These are phyloP conservation scores for Trichonephila inaurata DNA, from an alignment of 1,140 invertebrate species.

Conservation along the genomic window DNA sequence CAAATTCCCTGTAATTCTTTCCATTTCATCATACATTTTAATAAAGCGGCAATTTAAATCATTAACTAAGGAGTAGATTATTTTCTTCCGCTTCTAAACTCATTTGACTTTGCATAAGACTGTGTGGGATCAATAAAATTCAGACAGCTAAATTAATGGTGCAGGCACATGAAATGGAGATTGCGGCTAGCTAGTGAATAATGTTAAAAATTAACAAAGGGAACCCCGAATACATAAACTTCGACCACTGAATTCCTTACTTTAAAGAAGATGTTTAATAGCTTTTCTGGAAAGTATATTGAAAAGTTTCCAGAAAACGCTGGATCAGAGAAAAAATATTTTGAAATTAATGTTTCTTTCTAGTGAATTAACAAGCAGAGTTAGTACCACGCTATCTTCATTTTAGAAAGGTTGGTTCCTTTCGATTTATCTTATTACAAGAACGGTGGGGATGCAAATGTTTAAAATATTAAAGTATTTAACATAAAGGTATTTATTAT, in stretches of 20 bases:
- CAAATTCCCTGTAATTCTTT: not conserved
- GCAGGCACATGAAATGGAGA: not conserved
- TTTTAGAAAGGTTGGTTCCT: not conserved
- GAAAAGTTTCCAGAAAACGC: constrained; percentile 13
- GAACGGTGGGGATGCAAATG: not conserved
- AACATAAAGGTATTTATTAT: not conserved
- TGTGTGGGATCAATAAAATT: constrained; percentile 15
- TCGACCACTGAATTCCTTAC: constrained; percentile 11
- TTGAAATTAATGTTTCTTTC: not conserved
- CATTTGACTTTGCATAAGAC: not conserved
- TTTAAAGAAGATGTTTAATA: constrained; percentile 36
- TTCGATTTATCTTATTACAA: not conserved
- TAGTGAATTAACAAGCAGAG: constrained; percentile 13
- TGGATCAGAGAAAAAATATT: not conserved
- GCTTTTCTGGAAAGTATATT: constrained; percentile 25
- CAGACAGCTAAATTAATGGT: constrained; percentile 46
- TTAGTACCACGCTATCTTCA: not conserved
- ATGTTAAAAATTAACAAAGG: constrained; percentile 40
- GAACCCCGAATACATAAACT: constrained; percentile 5
- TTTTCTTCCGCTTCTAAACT: constrained; percentile 9
- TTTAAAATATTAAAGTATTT: not conserved
- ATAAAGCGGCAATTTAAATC: constrained; percentile 37
- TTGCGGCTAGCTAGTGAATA: not conserved
- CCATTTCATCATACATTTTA: constrained; percentile 19
- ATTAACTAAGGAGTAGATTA: constrained; percentile 39